Conservation (phyloP, 2,888 invertebrate genomes). For the Magallana nippona region DNA sequence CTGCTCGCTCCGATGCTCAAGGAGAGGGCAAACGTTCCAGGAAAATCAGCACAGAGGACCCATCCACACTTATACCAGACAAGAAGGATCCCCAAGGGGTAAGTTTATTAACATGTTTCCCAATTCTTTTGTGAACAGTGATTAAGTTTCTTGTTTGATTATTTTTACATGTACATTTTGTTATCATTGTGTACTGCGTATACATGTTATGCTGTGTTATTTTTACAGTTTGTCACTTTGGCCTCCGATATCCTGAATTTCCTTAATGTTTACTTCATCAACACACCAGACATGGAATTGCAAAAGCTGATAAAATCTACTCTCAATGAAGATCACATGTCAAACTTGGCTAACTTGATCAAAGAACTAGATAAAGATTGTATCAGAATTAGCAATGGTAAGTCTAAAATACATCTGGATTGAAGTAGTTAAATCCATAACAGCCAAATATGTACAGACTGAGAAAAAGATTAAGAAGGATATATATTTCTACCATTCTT, state of each 20-base stretch:
- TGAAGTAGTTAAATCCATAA: not conserved
- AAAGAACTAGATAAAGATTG: constrained; percentile 92
- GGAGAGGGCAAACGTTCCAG: constrained; percentile 65
- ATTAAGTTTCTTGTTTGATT: constrained; percentile 30
- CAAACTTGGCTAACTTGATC: constrained; percentile 89
- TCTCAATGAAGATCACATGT: constrained; percentile 92
- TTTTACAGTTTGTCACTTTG: constrained; percentile 88
- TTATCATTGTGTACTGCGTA: constrained; percentile 8
- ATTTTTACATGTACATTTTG: not conserved
- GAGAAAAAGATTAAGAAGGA: too few species aligned
- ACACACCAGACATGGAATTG: constrained; percentile 82
- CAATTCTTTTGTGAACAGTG: not conserved
- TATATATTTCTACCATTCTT: too few species aligned
- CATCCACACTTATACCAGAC: constrained; percentile 85
- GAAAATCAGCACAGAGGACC: constrained; percentile 74
- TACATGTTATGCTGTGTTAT: constrained; percentile 40
- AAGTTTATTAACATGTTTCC: constrained; percentile 62
- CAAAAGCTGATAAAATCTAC: constrained; percentile 77
- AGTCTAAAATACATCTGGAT: constrained; percentile 49
- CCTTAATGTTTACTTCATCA: constrained; percentile 90
- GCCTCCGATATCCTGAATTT: constrained; percentile 93
- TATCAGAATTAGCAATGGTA: constrained; percentile 85
- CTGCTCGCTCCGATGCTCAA: constrained; percentile 62
- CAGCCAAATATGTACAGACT: too few species aligned
- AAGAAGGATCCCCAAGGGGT: constrained; percentile 89